phyloP scores from a whole-genome alignment of 2,888 invertebrate species.

The Acrocyrtus sp. region DNA sequence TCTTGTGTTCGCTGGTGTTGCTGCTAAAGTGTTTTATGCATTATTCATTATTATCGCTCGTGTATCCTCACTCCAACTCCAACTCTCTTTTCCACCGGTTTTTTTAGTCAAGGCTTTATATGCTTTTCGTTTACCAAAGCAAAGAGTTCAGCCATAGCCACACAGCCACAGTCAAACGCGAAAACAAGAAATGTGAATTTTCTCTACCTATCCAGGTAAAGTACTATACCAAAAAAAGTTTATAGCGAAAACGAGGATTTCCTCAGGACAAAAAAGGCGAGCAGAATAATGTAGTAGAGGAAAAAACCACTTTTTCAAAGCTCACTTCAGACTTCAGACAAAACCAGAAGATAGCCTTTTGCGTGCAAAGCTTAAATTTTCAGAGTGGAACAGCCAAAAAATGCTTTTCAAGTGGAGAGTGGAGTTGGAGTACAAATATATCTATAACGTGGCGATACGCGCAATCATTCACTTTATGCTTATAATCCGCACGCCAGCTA shows the following conservation, averaged over 20 bases:
- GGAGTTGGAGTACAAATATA: constrained; percentile 4
- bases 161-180: too few species aligned
- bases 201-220: too few species aligned
- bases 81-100: neutral
- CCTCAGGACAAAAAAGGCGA: constrained; percentile 34
- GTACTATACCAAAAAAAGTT: too few species aligned
- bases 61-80: constrained; percentile 4
- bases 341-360: constrained; percentile 49
- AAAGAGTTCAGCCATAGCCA: too few species aligned
- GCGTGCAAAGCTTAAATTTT: constrained; percentile 48
- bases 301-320: neutral
- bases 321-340: constrained; percentile 1
- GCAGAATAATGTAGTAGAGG: neutral
- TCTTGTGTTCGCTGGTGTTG: constrained; percentile 30
- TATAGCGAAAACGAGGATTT: constrained; percentile 33
- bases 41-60: constrained; percentile 35
- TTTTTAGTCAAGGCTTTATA: neutral
- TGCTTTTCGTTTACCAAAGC: too few species aligned
- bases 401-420: neutral
- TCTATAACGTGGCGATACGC: too few species aligned
- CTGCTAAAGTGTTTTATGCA: constrained; percentile 38
- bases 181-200: too few species aligned
- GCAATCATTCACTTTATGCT: too few species aligned
- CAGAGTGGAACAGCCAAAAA: neutral
- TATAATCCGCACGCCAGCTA: too few species aligned